Evolutionary conservation across 2,888 invertebrate genomes (phyloP).

Genomic region (Helicoverpa assulta): DNA sequence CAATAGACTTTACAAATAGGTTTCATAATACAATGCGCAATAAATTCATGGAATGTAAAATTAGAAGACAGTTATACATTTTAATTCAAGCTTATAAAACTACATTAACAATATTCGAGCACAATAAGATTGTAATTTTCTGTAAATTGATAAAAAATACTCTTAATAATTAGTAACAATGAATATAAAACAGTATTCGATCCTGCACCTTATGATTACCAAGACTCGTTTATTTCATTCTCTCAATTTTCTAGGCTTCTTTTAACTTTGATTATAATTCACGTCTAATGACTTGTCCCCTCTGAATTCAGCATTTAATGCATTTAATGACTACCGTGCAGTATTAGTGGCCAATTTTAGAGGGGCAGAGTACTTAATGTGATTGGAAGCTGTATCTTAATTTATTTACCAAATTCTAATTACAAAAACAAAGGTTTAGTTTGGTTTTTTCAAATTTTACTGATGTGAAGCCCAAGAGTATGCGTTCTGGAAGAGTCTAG

Average conservation of each 20-base stretch:
- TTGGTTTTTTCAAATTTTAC: slow-evolving; percentile 33
- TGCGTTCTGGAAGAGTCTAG: slow-evolving; percentile 97
- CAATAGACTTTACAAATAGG: background rate
- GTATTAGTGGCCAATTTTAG: no score
- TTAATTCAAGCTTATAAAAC: background rate
- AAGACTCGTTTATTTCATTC: background rate
- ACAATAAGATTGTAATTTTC: slow-evolving; percentile 11
- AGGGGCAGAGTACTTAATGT: no score
- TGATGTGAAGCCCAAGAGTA: slow-evolving; percentile 91
- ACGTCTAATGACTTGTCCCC: no score
- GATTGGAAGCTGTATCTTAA: no score
- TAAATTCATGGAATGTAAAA: slow-evolving; percentile 44
- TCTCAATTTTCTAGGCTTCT: background rate
- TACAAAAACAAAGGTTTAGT: background rate
- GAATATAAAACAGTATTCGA: background rate
- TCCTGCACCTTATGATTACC: background rate
- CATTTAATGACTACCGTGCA: no score
- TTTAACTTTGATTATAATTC: no score
- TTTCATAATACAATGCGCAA: slow-evolving; percentile 28
- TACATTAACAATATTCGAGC: slow-evolving; percentile 40
- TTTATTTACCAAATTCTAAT: no score
- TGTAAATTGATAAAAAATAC: slow-evolving; percentile 7
- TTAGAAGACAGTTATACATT: slow-evolving; percentile 35
- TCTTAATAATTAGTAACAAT: slow-evolving; percentile 18
- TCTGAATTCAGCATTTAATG: no score